phyloP scores from a whole-genome alignment of 2,888 invertebrate species.

The Agrochola macilenta region DNA sequence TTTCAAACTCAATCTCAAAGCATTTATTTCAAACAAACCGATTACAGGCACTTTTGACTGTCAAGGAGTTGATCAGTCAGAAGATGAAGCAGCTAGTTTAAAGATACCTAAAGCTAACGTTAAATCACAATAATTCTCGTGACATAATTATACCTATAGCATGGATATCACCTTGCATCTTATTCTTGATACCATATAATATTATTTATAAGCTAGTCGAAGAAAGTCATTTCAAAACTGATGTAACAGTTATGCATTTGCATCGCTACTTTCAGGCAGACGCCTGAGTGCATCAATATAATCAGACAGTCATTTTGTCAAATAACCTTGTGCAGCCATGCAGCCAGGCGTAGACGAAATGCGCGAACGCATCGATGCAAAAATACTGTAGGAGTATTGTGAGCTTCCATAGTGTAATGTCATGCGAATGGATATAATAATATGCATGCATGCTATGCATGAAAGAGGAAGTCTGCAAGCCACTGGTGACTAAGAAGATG shows the following conservation, averaged over 20 bases:
- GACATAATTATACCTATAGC: not conserved
- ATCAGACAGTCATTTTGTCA: slow-evolving; percentile 9
- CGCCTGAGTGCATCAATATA: slow-evolving; percentile 5
- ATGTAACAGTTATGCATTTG: slow-evolving; percentile 3
- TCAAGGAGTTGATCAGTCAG: too few species aligned
- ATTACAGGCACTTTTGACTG: too few species aligned
- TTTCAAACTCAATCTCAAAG: too few species aligned
- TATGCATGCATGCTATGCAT: too few species aligned
- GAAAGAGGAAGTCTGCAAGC: not conserved
- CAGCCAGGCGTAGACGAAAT: slow-evolving; percentile 10
- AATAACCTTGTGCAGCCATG: slow-evolving; percentile 26
- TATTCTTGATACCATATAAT: not conserved
- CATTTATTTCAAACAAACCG: too few species aligned
- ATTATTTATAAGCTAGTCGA: not conserved
- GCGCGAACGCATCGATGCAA: slow-evolving; percentile 34
- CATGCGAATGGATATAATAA: not conserved
- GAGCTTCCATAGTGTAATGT: not conserved
- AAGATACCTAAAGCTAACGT: too few species aligned
- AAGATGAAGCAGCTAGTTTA: too few species aligned
- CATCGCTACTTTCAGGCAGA: slow-evolving; percentile 6
- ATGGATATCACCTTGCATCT: not conserved
- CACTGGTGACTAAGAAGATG: not conserved
- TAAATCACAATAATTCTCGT: not conserved
- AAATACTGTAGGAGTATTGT: slow-evolving; percentile 23
- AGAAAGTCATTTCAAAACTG: not conserved